These are phyloP conservation scores for Agelastica alni DNA, from an alignment of 2,888 invertebrate genomes.

Conservation along the genomic window DNA sequence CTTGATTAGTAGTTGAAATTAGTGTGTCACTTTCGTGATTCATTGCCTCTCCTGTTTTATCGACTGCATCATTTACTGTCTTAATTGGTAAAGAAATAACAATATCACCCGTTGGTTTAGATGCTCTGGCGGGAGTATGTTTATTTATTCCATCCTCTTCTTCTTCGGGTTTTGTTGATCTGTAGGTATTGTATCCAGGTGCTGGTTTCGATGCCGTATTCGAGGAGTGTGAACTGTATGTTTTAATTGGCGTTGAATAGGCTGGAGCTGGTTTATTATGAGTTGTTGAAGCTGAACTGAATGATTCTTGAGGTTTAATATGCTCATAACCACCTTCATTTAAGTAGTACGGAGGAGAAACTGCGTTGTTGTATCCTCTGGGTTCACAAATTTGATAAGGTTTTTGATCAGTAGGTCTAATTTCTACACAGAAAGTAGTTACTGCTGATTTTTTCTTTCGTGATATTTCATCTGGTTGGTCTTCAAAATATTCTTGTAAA, in stretches of 20 bases:
- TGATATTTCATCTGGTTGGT: slow-evolving; percentile 41
- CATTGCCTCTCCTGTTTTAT: too few species aligned
- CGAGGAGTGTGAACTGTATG: slow-evolving; percentile 24
- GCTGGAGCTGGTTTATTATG: slow-evolving; percentile 26
- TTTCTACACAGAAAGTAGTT: slow-evolving; percentile 59
- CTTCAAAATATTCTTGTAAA: slow-evolving; percentile 14
- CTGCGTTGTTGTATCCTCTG: slow-evolving; percentile 23
- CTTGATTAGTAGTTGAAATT: too few species aligned
- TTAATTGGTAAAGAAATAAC: slow-evolving; percentile 19
- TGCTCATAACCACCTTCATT: slow-evolving; percentile 14
- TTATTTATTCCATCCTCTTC: slow-evolving; percentile 7
- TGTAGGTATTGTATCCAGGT: slow-evolving; percentile 20
- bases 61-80: slow-evolving; percentile 9
- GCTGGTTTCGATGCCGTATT: background rate
- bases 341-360: slow-evolving; percentile 26
- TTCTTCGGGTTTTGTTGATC: slow-evolving; percentile 25
- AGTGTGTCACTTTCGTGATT: too few species aligned
- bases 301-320: slow-evolving; percentile 29
- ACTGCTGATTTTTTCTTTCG: slow-evolving; percentile 54
- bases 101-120: background rate
- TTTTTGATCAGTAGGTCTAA: slow-evolving; percentile 53
- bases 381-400: slow-evolving; percentile 55
- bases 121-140: background rate
- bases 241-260: slow-evolving; percentile 31
- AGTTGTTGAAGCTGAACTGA: slow-evolving; percentile 3